These are phyloP conservation scores for Tetramorium alpestre DNA, from an alignment of 1,140 invertebrate genomes.

Conservation along the genomic window DNA sequence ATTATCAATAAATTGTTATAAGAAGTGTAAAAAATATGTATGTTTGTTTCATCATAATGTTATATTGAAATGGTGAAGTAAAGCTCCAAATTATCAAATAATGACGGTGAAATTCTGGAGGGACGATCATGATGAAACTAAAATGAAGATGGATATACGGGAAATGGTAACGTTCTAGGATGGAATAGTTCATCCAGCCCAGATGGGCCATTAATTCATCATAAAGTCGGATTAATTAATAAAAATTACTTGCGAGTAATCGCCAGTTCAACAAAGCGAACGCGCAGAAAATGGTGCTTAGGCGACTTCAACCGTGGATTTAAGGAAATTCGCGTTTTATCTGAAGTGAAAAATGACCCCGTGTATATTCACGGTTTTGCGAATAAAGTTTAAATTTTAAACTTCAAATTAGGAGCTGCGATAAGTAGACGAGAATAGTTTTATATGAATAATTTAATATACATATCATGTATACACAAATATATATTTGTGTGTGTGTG, in stretches of 20 bases:
- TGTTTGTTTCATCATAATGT: not conserved
- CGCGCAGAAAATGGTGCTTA: not conserved
- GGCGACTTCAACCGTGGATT: not conserved
- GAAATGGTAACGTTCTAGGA: conserved; percentile 57
- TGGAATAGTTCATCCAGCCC: conserved; percentile 38
- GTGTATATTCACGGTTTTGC: not conserved
- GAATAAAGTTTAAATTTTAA: not conserved
- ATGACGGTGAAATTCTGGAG: conserved; percentile 32
- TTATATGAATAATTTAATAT: not conserved
- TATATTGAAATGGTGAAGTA: not conserved
- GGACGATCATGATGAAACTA: conserved; percentile 40
- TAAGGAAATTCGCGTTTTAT: not conserved
- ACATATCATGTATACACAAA: not conserved
- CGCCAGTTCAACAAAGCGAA: not conserved
- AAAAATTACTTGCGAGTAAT: conserved; percentile 50
- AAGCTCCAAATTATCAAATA: conserved; percentile 41
- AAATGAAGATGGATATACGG: conserved; percentile 60
- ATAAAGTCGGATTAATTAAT: conserved; percentile 58
- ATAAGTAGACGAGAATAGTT: not conserved
- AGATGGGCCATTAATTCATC: conserved; percentile 56
- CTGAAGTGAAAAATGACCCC: not conserved
- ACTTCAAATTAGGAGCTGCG: not conserved
- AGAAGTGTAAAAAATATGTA: not conserved
- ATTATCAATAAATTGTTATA: not conserved
- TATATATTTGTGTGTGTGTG: not conserved